A percentile compares a stretch with the other conserved stretches of the same genome.
phyloP scores from a whole-genome alignment of 2,888 invertebrate species.

The Rotaria macrura region DNA sequence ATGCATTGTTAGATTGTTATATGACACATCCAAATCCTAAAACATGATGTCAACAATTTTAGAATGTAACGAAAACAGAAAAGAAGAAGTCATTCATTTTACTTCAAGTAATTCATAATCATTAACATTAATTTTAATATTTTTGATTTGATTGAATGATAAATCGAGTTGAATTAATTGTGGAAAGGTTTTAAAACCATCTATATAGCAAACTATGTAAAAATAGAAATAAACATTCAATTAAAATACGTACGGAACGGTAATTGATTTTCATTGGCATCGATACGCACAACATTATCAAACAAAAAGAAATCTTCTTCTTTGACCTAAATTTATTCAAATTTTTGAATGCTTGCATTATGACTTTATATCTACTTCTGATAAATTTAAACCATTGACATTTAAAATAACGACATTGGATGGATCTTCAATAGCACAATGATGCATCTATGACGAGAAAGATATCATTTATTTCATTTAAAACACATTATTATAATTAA shows the following conservation, averaged over 20 bases:
- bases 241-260: constrained; percentile 41
- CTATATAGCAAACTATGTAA: constrained; percentile 37
- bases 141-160: constrained; percentile 45
- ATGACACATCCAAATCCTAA: constrained; percentile 47
- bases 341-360: neutral
- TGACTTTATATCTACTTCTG: constrained; percentile 35
- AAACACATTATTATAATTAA: no score
- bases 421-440: constrained; percentile 48
- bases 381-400: constrained; percentile 42
- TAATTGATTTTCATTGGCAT: constrained; percentile 47
- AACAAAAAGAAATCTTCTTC: constrained; percentile 47
- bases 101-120: constrained; percentile 45
- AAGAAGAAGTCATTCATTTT: neutral
- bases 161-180: constrained; percentile 45
- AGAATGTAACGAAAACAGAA: neutral
- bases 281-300: constrained; percentile 48
- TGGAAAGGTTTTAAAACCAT: constrained; percentile 43
- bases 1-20: constrained; percentile 46
- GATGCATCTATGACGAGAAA: constrained; percentile 43
- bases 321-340: constrained; percentile 36
- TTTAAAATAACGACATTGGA: constrained; percentile 46
- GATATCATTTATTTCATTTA: no score
- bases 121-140: constrained; percentile 39
- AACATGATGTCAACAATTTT: constrained; percentile 26
- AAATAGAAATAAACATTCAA: neutral